Conservation (phyloP, 2,113 vertebrate genomes). For the Ailurus styani region DNA sequence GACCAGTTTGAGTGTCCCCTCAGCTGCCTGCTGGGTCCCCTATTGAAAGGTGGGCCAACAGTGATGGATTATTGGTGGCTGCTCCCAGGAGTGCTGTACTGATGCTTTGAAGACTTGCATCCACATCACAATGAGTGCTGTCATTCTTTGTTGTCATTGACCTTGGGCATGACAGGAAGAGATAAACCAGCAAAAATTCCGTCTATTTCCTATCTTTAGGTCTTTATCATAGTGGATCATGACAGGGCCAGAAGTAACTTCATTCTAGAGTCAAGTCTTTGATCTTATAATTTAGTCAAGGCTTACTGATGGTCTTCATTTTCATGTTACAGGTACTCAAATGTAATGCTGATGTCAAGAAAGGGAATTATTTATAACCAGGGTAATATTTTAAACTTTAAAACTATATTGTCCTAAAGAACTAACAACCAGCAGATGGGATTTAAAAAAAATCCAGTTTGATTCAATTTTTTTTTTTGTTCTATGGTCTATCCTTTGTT, state of each 20-base stretch:
- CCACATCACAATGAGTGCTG: neutral
- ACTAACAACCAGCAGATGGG: neutral
- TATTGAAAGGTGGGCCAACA: neutral
- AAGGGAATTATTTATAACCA: neutral
- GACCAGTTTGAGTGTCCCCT: neutral
- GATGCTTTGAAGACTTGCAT: neutral
- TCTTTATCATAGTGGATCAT: neutral
- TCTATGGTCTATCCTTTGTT: neutral
- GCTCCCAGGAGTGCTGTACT: too few species aligned
- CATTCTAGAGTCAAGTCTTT: constrained; percentile 4
- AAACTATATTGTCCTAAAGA: neutral
- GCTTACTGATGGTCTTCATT: neutral
- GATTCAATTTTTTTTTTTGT: neutral
- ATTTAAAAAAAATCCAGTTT: neutral
- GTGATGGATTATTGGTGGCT: neutral
- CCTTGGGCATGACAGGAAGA: neutral
- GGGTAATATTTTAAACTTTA: constrained; percentile 17
- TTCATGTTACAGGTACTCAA: neutral
- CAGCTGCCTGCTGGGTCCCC: neutral
- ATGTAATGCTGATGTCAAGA: neutral
- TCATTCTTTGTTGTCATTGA: neutral
- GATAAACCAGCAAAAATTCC: neutral
- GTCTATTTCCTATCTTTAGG: neutral
- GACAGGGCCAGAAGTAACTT: neutral
- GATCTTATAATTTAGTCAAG: neutral